Evolutionary conservation across 2,888 invertebrate genomes (phyloP).

Genomic region (Parasteatoda lunata): DNA sequence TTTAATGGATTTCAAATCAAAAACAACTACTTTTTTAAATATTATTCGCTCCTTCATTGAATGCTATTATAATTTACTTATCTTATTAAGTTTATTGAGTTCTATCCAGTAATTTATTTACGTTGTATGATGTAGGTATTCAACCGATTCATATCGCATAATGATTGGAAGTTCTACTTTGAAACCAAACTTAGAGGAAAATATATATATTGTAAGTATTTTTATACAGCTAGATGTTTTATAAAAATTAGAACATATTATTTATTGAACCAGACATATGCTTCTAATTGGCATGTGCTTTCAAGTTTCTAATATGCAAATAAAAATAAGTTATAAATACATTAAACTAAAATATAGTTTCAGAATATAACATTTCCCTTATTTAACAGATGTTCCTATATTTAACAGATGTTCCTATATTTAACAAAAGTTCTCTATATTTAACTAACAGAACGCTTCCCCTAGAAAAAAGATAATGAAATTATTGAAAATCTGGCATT

Average conservation of each 20-base stretch:
- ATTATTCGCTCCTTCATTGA: background rate
- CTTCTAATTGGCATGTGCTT: too few relatives aligned
- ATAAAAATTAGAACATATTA: background rate
- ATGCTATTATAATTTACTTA: background rate
- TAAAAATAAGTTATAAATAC: too few relatives aligned
- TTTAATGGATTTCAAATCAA: background rate
- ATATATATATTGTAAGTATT: slow-evolving; percentile 46
- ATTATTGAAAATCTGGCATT: too few relatives aligned
- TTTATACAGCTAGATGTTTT: background rate
- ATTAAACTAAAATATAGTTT: too few relatives aligned
- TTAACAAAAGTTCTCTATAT: too few relatives aligned
- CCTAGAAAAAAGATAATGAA: too few relatives aligned
- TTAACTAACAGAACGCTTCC: too few relatives aligned
- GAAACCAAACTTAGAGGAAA: slow-evolving; percentile 5
- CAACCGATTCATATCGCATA: slow-evolving; percentile 31
- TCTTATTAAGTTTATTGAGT: background rate
- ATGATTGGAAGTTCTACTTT: slow-evolving; percentile 45
- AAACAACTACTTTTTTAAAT: background rate
- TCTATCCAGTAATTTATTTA: background rate
- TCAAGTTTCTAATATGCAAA: too few relatives aligned
- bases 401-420: too few relatives aligned
- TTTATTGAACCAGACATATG: too few relatives aligned
- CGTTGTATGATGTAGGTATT: slow-evolving; percentile 14
- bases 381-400: too few relatives aligned
- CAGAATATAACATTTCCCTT: too few relatives aligned